These are phyloP conservation scores for Lasioglossum oenotherae DNA, from an alignment of 2,888 invertebrate genomes.

Conservation along the genomic window DNA sequence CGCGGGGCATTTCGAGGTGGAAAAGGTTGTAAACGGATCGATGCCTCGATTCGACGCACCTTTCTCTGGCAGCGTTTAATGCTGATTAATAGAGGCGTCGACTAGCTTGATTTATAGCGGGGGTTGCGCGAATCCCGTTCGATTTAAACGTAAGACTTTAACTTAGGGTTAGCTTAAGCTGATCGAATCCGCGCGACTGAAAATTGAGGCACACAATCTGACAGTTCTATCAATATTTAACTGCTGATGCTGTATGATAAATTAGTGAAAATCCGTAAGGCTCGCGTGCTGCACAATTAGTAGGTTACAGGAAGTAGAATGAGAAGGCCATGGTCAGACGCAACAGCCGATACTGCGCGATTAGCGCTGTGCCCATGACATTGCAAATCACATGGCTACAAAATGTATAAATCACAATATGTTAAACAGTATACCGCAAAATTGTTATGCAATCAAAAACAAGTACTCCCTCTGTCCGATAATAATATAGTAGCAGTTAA, in stretches of 20 bases:
- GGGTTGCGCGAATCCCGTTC: not conserved
- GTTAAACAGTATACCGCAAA: not conserved
- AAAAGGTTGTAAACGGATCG: not conserved
- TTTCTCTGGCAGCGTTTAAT: constrained; percentile 7
- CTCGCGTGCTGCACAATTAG: not conserved
- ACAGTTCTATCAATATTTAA: too few relatives aligned
- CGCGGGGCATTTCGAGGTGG: not conserved
- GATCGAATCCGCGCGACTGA: not conserved
- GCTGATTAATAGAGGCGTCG: not conserved
- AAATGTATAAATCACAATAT: too few relatives aligned
- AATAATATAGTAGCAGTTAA: too few relatives aligned
- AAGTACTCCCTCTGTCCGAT: too few relatives aligned
- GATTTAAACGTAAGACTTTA: constrained; percentile 5
- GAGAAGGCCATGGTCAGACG: too few relatives aligned
- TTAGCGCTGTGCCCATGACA: too few relatives aligned
- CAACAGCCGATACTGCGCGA: too few relatives aligned
- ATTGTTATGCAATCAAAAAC: not conserved
- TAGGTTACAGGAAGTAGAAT: not conserved
- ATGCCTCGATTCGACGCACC: not conserved
- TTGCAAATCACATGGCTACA: too few relatives aligned
- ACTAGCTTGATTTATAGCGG: not conserved
- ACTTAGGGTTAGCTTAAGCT: not conserved
- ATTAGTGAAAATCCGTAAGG: too few relatives aligned
- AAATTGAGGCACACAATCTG: not conserved
- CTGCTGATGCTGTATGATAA: too few relatives aligned